A percentile compares a stretch with the other conserved stretches of the same genome.
These are phyloP conservation scores for Pristionchus maxplancki DNA, from an alignment of 2,888 invertebrate species.

Conservation along the genomic window DNA sequence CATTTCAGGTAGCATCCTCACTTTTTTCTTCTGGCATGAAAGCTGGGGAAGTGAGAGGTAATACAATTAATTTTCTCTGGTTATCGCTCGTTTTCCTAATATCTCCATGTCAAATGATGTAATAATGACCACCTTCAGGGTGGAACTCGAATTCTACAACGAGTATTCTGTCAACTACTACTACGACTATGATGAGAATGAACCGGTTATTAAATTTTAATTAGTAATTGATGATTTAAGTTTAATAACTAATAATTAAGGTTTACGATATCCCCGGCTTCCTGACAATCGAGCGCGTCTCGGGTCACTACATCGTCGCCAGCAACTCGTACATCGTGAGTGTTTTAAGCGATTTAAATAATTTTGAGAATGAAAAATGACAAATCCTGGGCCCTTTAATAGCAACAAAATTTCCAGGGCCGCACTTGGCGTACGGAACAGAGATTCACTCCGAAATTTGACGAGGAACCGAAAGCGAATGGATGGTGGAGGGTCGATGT, in stretches of 20 bases:
- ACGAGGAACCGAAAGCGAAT: neutral
- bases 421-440: neutral
- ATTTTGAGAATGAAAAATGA: no score
- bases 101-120: no score
- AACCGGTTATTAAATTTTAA: neutral
- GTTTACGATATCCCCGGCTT: neutral
- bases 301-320: no score
- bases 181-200: neutral
- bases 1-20: neutral
- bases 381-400: no score
- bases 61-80: neutral
- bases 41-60: no score
- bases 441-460: neutral
- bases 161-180: neutral
- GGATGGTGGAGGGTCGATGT: neutral
- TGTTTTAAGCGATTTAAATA: no score
- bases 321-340: no score
- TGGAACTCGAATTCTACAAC: neutral
- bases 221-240: neutral
- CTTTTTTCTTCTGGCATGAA: conserved; percentile 1
- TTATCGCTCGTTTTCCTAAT: neutral
- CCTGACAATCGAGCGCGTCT: no score
- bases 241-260: neutral
- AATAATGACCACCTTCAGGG: no score
- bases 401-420: neutral